Evolutionary conservation across 2,797 vertebrate genomes (phyloP).

Genomic region (Oreochromis grahami): DNA sequence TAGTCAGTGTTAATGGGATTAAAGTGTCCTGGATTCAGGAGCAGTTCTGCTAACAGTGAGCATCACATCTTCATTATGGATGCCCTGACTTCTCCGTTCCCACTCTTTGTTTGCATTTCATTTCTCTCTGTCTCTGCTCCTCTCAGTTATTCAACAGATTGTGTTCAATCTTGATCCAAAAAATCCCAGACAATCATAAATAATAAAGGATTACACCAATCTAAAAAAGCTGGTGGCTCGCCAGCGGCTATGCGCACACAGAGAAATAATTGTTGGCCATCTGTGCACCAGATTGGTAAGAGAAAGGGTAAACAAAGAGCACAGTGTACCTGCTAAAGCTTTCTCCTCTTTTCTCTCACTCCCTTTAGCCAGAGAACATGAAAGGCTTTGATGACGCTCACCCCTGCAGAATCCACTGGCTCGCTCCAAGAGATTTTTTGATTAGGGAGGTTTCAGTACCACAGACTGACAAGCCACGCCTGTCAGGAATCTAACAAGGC

Average conservation of each 20-base stretch:
- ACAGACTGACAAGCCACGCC: conserved; percentile 63
- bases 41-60: conserved; percentile 65
- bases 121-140: conserved; percentile 61
- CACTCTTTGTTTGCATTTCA: conserved; percentile 74
- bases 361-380: conserved; percentile 58
- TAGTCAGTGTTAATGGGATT: conserved; percentile 81
- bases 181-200: conserved; percentile 82
- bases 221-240: conserved; percentile 70
- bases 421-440: conserved; percentile 63
- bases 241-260: conserved; percentile 73
- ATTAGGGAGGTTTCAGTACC: conserved; percentile 65
- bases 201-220: conserved; percentile 85
- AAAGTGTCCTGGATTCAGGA: conserved; percentile 74
- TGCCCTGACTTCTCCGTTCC: conserved; percentile 66
- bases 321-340: conserved; percentile 75
- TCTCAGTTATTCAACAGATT: conserved; percentile 78
- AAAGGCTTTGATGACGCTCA: conserved; percentile 66
- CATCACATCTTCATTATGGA: conserved; percentile 77
- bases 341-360: conserved; percentile 21
- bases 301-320: conserved; percentile 79
- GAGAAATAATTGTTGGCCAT: conserved; percentile 82
- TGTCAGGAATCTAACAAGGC: conserved; percentile 68
- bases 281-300: conserved; percentile 80
- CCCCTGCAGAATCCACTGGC: conserved; percentile 56
- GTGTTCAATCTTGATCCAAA: conserved; percentile 78